These are phyloP conservation scores for Urocitellus parryii DNA, from an alignment of 2,113 vertebrate genomes.

Conservation along the genomic window DNA sequence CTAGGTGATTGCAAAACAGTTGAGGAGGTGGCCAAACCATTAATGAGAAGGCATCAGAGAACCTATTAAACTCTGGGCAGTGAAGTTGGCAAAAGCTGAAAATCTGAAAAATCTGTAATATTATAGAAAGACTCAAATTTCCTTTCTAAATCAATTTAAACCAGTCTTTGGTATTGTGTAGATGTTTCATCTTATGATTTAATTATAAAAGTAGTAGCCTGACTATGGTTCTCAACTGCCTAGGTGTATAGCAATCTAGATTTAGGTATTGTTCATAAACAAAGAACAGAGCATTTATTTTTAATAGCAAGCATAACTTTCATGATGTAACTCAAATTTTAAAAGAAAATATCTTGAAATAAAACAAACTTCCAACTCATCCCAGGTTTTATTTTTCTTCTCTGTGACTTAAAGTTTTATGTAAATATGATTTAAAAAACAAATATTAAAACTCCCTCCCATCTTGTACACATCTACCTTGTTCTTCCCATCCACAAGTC, in stretches of 20 bases:
- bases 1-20: background rate
- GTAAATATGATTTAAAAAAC: background rate
- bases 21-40: background rate
- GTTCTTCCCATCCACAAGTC: background rate
- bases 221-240: background rate
- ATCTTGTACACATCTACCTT: background rate
- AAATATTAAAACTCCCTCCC: background rate
- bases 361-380: constrained; percentile 31
- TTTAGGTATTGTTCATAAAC: background rate
- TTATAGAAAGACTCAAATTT: background rate
- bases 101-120: background rate
- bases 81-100: background rate
- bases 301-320: constrained; percentile 39
- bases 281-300: background rate
- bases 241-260: background rate
- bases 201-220: background rate
- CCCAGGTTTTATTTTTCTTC: constrained; percentile 30
- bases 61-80: background rate
- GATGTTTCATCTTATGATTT: background rate
- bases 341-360: constrained; percentile 22
- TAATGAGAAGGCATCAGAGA: background rate
- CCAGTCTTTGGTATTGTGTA: background rate
- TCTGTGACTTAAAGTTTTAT: constrained; percentile 6
- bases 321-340: background rate
- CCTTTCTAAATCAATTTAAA: constrained; percentile 7